Evolutionary conservation across 2,797 vertebrate species (phyloP), one percentile per base, ranked within the genome.

Genomic region (Argyrosomus regius): DNA sequence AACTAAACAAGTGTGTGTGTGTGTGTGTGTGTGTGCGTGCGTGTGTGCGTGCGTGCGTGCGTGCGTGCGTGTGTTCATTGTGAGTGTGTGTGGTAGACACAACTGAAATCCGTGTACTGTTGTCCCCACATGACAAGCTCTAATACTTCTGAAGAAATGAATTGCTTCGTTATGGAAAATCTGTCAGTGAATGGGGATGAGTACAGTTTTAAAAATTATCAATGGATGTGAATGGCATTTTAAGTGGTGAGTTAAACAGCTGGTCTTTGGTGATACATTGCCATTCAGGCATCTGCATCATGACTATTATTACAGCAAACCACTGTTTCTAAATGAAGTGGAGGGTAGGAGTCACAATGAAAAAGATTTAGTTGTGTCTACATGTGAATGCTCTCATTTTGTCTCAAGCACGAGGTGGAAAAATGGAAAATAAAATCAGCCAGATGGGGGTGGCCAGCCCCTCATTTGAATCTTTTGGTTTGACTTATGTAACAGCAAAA

Each of bases 401-500:
- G 45, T 63, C 49, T 52, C 35, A 43, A 39, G 41, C 45, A 70
- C 10, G n/a, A 71, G 46, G 41, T 59, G 61, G 24, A 72, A 79
- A 52, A 71, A 68, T 60, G 28, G 72, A 57, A 80, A 76, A 53
- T 68, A 24, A 83, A 79, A 78, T 84, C 57, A 68, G 66, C 77
- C 45, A 65, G 59, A 80, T 74, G 75, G 65, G 18, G 63, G 80
- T 74, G 67, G 66, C 13, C 46, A 31, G n/a, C 56, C 12, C 12
- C 72, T 82, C 54, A 45, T 82, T 80, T 66, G 22, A 75, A 66
- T 63, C 12, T 20, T 82, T 82, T 71, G 14, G 26, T 80, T 79
- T 77, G 49, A 77, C 70, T 90, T 82, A 50, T 78, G 5, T 78
- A 84, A 86, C 52, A 49, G 48, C 41, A 67, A 78, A 39, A 80